Evolutionary conservation across 2,797 vertebrate species (phyloP), one percentile per base, ranked within the genome.

Genomic region (Sebastes elongatus): DNA sequence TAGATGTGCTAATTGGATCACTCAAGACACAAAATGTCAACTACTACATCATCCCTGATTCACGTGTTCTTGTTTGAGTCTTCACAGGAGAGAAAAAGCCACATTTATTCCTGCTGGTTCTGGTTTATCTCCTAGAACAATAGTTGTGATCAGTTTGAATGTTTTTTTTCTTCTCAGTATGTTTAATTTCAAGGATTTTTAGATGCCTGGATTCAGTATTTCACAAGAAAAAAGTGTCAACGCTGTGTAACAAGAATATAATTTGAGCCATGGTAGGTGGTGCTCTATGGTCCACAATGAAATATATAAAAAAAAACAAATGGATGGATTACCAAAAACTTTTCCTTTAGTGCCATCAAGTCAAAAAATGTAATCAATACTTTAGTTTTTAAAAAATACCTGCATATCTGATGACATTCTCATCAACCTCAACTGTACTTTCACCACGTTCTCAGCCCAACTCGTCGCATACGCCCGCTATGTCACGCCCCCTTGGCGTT

Each of bases 231-330:
- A 46, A 46, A 46, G 42, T 46, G 42, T 46, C 42, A 18, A 18
- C 16, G 6, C 6, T 46, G 13, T 57, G 23, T 27, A 61, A 66
- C 4, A 28, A 8, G 10, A 49, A 60, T 55, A n/a, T 46, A 64
- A 64, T 74, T 66, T 65, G 64, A 80, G 23, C 30, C 8, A 20
- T 22, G 35, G 32, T 30, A 7, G 60, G 57, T 52, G 53, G 32
- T 57, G 27, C 49, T 49, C 13, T 38, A 18, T 38, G 9, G 10
- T n/a, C 22, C 13, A 9, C 25, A 7, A 4, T 22, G 23, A 63
- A 59, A 60, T 38, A 60, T 52, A 38, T 52, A 32, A 70, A 32
- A 30, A 22, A 22, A 38, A 38, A 13, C 10, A 8, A 11, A 49
- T 62, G 25, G 42, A 59, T 32, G 1, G 2, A 27, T 57, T 27